phyloP scores from a whole-genome alignment of 1,140 invertebrate genomes.

The Oedothorax gibbosus region DNA sequence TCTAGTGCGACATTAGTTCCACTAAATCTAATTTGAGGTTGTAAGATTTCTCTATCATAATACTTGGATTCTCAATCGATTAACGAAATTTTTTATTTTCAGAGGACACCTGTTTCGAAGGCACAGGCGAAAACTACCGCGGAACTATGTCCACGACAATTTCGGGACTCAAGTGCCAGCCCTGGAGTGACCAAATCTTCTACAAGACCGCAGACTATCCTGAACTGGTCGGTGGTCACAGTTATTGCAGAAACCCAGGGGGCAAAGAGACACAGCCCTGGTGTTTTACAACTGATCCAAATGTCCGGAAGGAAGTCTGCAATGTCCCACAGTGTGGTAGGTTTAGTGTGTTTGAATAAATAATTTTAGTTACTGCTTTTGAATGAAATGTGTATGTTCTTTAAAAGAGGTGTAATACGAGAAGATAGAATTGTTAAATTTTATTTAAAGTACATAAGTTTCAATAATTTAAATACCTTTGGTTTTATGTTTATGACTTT shows the following conservation, averaged over 20 bases:
- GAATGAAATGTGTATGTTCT: too few species aligned
- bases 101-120: slow-evolving; percentile 84
- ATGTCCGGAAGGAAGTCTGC: slow-evolving; percentile 77
- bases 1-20: too few species aligned
- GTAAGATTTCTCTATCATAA: too few species aligned
- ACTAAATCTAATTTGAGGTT: too few species aligned
- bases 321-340: slow-evolving; percentile 85
- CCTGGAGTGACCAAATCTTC: slow-evolving; percentile 85
- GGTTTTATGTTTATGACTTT: too few species aligned
- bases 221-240: slow-evolving; percentile 88
- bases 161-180: slow-evolving; percentile 80
- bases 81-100: background rate
- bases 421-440: too few species aligned
- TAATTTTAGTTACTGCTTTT: too few species aligned
- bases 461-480: too few species aligned
- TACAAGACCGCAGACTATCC: slow-evolving; percentile 76
- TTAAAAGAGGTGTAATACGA: too few species aligned
- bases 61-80: too few species aligned
- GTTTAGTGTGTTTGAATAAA: slow-evolving; percentile 37
- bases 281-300: slow-evolving; percentile 78
- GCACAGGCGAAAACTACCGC: slow-evolving; percentile 83
- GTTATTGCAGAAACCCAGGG: slow-evolving; percentile 93
- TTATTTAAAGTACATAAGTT: too few species aligned
- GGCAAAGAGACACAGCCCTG: slow-evolving; percentile 83
- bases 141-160: slow-evolving; percentile 79